Base-by-base conservation (phyloP, 1,140 invertebrate species). In the Papilio machaon region DNA sequence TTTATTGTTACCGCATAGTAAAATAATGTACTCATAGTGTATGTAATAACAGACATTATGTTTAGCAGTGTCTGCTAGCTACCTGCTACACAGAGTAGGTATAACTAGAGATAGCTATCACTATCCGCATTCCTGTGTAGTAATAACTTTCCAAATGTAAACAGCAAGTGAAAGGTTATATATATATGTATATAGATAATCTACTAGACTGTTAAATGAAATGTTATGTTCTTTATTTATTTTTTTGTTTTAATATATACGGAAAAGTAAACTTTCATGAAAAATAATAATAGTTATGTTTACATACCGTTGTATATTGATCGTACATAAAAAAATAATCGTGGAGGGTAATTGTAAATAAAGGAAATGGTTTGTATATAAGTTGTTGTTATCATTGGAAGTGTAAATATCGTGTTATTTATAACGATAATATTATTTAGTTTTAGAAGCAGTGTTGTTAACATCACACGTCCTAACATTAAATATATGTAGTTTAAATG, bases 61-160 rank as follows among this genome's bases (percentile, higher is more conserved):
- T 23, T 3, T 5, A 38, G 54, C 19, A 58, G 54, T 70, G 11
- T 35, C 2, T 30, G 30, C 30, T 38, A 70, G 30, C 64, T 70
- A 43, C 38, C 38, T 43, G 38, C 15, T 70, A 10, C 30, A 35
- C 23, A 35, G 54, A 58, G 54, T 58, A 70, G 13, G 11, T 70
- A 70, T 70, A 35, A 5, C 13, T 23, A 35, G 13, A 70, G 64
- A 35, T 70, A 70, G 30, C 30, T 35, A 70, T 70, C 30, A 35
- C 64, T 70, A 70, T 70, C 64, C 30, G 64, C 64, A 70, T 70
- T 70, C 64, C 64, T 30, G 10, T 70, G 64, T 70, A 6, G 13
- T 64, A 70, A 70, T 70, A 19, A 70, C 64, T 70, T 70, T 70
- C 64, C 64, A 70, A 70, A 70, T 30, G 19, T 64, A 64, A 30